Evolutionary conservation across 2,888 invertebrate species (phyloP), one percentile per base, ranked within the genome.

Genomic region (Pollenia angustigena): DNA sequence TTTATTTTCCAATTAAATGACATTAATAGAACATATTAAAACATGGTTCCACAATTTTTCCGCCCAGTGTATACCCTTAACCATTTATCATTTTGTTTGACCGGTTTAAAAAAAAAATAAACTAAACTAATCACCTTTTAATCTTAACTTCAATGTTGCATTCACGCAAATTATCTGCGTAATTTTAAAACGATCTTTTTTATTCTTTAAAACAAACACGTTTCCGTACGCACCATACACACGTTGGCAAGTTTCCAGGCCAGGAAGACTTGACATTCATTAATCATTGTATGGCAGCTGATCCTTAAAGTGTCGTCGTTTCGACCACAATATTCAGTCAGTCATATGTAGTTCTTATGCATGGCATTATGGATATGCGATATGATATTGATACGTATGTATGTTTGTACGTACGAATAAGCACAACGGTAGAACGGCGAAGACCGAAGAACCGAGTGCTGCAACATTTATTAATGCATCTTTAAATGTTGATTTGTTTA

Each of bases 401-500:
- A 9, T 40, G 14, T 69, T 16, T 1, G 42, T 18, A 32, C 23
- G n/a, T n/a, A 44, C 18, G 16, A 1, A 56, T 16, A 16, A 54
- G 62, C 62, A 81, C 56, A 72, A 54, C 62, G 74, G 74, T 68
- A 32, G 32, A 32, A 42, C 12, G 52, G 10, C 44, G 23, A 42
- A 64, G 7, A 64, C 48, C 48, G 8, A 23, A 62, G 16, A 14
- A 42, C 42, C 18, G 54, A 78, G 78, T 69, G 72, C 62, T 18
- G 44, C 44, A 56, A 62, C 48, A 56, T 82, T 78, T 48, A 81
- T 81, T 81, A 84, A 81, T 87, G 78, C 52, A 78, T 81, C 84
- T 84, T 84, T 85, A 87, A 87, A 87, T 87, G 87, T 84, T 84
- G 81, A 85, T 87, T 87, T 87, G 81, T 81, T 81, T 81, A 85